Evolutionary conservation across 2,797 vertebrate genomes (phyloP).

Genomic region (Nannoperca obscura): DNA sequence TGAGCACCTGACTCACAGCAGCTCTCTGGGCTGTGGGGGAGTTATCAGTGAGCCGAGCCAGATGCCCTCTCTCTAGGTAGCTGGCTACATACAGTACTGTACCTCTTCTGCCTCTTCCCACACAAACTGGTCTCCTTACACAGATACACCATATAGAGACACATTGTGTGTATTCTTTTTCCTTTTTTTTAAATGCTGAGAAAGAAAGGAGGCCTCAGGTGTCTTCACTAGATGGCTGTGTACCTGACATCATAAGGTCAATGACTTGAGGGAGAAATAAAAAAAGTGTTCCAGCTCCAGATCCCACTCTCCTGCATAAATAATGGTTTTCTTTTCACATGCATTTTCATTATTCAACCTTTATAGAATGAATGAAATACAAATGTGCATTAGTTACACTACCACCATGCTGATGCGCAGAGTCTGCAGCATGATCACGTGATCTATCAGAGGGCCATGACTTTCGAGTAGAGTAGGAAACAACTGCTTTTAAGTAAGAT

Average conservation of each 20-base stretch:
- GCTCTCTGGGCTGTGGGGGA: conserved; percentile 77
- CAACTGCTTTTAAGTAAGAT: conserved; percentile 47
- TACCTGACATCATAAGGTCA: conserved; percentile 28
- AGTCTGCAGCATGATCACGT: neutral
- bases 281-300: conserved; percentile 18
- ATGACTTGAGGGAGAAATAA: conserved; percentile 1
- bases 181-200: conserved; percentile 19
- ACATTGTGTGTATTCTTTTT: conserved; percentile 37
- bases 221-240: conserved; percentile 13
- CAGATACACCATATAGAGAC: conserved; percentile 27
- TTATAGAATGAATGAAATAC: neutral
- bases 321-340: neutral
- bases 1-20: conserved; percentile 77
- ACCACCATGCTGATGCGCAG: neutral
- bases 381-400: neutral
- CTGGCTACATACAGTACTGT: conserved; percentile 59
- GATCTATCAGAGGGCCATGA: conserved; percentile 9
- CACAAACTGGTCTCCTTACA: conserved; percentile 60
- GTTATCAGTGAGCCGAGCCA: conserved; percentile 71
- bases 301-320: neutral
- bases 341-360: neutral
- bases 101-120: conserved; percentile 68
- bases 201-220: conserved; percentile 19
- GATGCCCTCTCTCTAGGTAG: conserved; percentile 82
- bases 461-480: conserved; percentile 25